phyloP scores from a whole-genome alignment of 2,888 invertebrate genomes.

The Drosophila mimica region DNA sequence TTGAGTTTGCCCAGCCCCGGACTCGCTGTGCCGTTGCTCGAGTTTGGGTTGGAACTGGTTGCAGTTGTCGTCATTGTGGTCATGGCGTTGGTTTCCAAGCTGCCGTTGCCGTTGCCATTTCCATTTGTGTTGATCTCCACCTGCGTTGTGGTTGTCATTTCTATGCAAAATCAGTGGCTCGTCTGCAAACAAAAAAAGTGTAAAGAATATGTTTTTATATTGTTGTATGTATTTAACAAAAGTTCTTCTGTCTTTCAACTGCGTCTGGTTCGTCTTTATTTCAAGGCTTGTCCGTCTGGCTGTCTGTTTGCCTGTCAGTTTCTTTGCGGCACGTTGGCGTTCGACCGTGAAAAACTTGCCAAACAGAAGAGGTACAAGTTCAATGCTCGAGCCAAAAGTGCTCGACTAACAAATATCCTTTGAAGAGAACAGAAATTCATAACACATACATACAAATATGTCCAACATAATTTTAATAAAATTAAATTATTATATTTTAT shows the following conservation, averaged over 20 bases:
- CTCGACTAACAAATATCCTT: constrained; percentile 20
- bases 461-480: not conserved
- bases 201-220: constrained; percentile 31
- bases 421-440: not conserved
- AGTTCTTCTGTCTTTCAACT: constrained; percentile 16
- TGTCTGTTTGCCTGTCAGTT: constrained; percentile 4
- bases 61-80: constrained; percentile 33
- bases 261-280: constrained; percentile 25
- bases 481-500: not conserved
- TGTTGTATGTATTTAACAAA: constrained; percentile 44
- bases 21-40: constrained; percentile 16
- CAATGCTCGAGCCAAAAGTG: not conserved
- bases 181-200: constrained; percentile 38
- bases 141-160: constrained; percentile 72
- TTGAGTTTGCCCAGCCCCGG: constrained; percentile 21
- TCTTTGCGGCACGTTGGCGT: constrained; percentile 43
- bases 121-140: constrained; percentile 59
- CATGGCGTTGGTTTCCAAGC: constrained; percentile 24
- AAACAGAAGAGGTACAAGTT: constrained; percentile 28
- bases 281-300: constrained; percentile 34
- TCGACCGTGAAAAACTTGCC: constrained; percentile 71
- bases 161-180: constrained; percentile 40
- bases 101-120: constrained; percentile 25
- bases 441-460: not conserved
- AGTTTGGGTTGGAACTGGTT: constrained; percentile 22